Percentiles rank a stretch among this genome's conserved stretches.
Conservation (phyloP, 1,140 invertebrate genomes). For the Microvelia longipes region DNA sequence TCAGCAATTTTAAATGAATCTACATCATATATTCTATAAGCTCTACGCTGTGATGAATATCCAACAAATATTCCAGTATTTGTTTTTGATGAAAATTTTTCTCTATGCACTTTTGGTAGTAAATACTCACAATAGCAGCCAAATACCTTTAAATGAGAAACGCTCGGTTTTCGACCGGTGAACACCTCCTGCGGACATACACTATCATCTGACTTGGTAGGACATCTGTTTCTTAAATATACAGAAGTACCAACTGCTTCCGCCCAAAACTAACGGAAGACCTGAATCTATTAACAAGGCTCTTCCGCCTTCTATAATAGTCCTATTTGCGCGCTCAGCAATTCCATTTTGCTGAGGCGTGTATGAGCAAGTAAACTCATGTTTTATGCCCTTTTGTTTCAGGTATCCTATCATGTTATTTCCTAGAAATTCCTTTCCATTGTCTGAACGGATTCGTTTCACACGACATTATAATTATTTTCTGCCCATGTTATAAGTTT, state of each 20-base stretch:
- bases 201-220: conserved; percentile 9
- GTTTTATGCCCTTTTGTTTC: conserved; percentile 19
- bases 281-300: conserved; percentile 23
- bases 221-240: conserved; percentile 23
- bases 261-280: conserved; percentile 22
- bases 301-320: conserved; percentile 25
- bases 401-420: neutral
- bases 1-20: neutral
- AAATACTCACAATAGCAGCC: conserved; percentile 23
- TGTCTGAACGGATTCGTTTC: conserved; percentile 22
- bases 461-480: conserved; percentile 19
- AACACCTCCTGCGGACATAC: conserved; percentile 25
- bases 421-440: conserved; percentile 24
- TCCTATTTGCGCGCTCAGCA: conserved; percentile 29
- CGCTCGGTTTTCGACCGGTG: conserved; percentile 21
- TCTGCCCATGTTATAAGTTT: conserved; percentile 18
- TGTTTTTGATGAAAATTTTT: conserved; percentile 8
- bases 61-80: conserved; percentile 1
- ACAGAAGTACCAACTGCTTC: conserved; percentile 22
- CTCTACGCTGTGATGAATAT: neutral
- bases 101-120: conserved; percentile 17
- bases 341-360: conserved; percentile 30
- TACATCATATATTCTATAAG: neutral
- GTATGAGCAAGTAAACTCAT: conserved; percentile 21
- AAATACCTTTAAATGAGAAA: conserved; percentile 25